Percentiles rank a stretch among this genome's conserved stretches.
phyloP scores from a whole-genome alignment of 2,888 invertebrate species.

The Tipula helvola region DNA sequence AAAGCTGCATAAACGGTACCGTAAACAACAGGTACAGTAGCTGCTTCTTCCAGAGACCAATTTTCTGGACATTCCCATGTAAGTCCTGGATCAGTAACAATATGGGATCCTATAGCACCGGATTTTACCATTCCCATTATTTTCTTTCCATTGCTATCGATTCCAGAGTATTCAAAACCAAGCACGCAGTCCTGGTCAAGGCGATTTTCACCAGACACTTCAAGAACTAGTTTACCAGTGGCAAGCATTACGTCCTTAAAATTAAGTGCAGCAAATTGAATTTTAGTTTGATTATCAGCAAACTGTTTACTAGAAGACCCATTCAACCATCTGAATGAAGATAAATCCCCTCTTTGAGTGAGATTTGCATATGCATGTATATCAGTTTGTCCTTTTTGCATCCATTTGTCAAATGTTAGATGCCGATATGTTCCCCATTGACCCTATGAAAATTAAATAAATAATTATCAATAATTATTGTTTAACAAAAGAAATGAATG shows the following conservation, averaged over 20 bases:
- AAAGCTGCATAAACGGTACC: conserved; percentile 50
- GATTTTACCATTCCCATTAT: conserved; percentile 49
- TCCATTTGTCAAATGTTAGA: conserved; percentile 21
- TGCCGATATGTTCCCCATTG: conserved; percentile 19
- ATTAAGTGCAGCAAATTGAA: conserved; percentile 62
- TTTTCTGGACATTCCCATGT: conserved; percentile 56
- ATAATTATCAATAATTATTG: too few species aligned
- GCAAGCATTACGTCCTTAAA: conserved; percentile 94
- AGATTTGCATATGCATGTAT: conserved; percentile 69
- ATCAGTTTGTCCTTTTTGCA: conserved; percentile 31
- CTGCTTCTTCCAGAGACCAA: conserved; percentile 63
- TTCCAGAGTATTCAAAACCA: conserved; percentile 57
- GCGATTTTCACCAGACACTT: conserved; percentile 59
- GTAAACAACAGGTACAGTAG: conserved; percentile 33
- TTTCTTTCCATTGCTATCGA: conserved; percentile 42
- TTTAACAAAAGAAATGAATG: too few species aligned
- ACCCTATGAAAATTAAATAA: conserved; percentile 17
- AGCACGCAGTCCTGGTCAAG: conserved; percentile 50
- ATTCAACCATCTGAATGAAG: conserved; percentile 72
- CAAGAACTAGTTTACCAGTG: conserved; percentile 75
- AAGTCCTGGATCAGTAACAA: conserved; percentile 33
- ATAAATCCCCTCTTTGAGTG: conserved; percentile 69
- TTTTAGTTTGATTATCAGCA: conserved; percentile 19
- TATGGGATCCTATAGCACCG: conserved; percentile 43
- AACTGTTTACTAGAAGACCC: conserved; percentile 37